phyloP scores from a whole-genome alignment of 2,888 invertebrate species.

The Polymixis lichenea region DNA sequence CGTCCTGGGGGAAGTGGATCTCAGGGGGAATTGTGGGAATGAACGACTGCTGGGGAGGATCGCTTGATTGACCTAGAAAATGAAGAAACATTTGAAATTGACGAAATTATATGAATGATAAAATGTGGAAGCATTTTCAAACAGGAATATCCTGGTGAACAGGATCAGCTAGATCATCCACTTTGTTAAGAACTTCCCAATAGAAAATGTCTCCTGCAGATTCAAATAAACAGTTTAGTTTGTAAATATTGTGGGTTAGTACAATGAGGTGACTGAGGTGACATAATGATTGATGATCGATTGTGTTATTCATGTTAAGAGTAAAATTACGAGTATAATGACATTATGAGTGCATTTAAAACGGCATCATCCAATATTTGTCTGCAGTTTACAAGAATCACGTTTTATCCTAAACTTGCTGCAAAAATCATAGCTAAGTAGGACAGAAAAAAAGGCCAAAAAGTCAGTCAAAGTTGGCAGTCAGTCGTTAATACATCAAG shows the following conservation, averaged over 20 bases:
- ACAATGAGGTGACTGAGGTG: conserved; percentile 53
- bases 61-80: conserved; percentile 77
- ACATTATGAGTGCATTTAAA: not conserved
- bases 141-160: not conserved
- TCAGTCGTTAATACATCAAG: conserved; percentile 69
- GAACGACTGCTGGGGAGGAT: conserved; percentile 74
- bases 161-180: not conserved
- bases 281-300: conserved; percentile 28
- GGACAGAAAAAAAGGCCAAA: conserved; percentile 38
- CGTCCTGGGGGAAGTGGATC: conserved; percentile 82
- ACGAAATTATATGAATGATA: not conserved
- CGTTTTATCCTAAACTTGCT: not conserved
- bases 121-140: not conserved
- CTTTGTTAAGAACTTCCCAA: not conserved
- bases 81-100: not conserved
- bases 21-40: conserved; percentile 88
- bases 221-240: not conserved
- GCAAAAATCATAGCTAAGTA: not conserved
- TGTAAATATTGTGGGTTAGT: conserved; percentile 40
- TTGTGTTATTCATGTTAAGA: conserved; percentile 32
- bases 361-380: not conserved
- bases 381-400: not conserved
- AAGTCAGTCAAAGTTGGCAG: conserved; percentile 67
- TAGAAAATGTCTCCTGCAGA: conserved; percentile 9
- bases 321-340: not conserved